Evolutionary conservation across 2,113 vertebrate species (phyloP).

Genomic region (Leptobrachium leishanense): DNA sequence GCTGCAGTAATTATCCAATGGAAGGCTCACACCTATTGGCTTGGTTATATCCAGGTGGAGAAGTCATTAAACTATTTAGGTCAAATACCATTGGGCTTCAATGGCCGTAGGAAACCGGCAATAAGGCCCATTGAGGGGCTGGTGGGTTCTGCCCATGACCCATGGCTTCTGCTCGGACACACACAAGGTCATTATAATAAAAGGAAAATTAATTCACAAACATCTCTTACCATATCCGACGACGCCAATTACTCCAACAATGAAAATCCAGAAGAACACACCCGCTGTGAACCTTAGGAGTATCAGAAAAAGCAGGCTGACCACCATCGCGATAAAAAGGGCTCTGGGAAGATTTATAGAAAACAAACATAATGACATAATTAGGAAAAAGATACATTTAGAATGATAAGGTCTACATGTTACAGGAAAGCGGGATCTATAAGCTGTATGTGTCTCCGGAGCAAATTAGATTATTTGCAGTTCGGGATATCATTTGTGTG

Average conservation of each 20-base stretch:
- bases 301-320: conserved; percentile 88
- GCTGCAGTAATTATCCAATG: too few relatives aligned
- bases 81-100: too few relatives aligned
- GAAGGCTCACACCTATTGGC: too few relatives aligned
- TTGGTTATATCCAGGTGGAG: too few relatives aligned
- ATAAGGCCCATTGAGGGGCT: too few relatives aligned
- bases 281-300: conserved; percentile 86
- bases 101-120: too few relatives aligned
- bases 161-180: too few relatives aligned
- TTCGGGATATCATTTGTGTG: background rate
- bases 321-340: conserved; percentile 84
- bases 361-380: background rate
- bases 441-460: background rate
- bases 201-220: too few relatives aligned
- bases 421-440: background rate
- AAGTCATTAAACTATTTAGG: too few relatives aligned
- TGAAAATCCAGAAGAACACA: conserved; percentile 88
- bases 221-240: conserved; percentile 81
- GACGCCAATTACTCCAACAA: conserved; percentile 78
- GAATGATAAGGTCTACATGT: background rate
- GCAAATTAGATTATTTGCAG: conserved; percentile 33
- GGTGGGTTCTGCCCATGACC: too few relatives aligned
- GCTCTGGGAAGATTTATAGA: conserved; percentile 68
- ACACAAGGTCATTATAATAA: too few relatives aligned
- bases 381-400: background rate